Percentiles rank a stretch among this genome's conserved stretches.
Evolutionary conservation across 2,113 vertebrate genomes (phyloP).

Genomic region (Motacilla tschutschensis): DNA sequence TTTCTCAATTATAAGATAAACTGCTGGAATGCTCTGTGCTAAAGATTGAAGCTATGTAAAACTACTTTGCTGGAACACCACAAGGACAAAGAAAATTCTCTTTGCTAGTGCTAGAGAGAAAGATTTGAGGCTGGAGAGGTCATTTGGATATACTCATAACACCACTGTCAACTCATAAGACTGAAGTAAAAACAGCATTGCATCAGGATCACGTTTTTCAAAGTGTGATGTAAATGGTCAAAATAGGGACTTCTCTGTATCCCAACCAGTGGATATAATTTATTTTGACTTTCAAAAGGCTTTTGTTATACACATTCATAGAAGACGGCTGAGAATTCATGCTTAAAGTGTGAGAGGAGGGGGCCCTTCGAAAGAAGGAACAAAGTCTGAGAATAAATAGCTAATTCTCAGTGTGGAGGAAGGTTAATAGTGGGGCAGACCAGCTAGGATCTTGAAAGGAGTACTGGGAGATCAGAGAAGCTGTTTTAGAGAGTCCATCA

Average conservation of each 20-base stretch:
- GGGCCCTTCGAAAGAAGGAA: constrained; percentile 22
- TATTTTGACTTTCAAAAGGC: constrained; percentile 29
- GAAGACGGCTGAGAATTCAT: not conserved
- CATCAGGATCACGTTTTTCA: not conserved
- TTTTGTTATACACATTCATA: not conserved
- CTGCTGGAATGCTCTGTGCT: not conserved
- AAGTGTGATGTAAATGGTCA: not conserved
- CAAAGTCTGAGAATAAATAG: constrained; percentile 46
- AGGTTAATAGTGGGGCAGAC: constrained; percentile 48
- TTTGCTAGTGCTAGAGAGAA: not conserved
- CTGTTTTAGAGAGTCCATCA: constrained; percentile 7
- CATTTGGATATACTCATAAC: not conserved
- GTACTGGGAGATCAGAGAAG: not conserved
- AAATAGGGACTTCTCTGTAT: not conserved
- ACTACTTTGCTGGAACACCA: not conserved
- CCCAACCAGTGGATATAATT: not conserved
- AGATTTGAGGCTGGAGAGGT: not conserved
- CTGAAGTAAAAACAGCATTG: not conserved
- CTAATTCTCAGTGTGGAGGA: constrained; percentile 33
- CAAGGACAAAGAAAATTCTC: not conserved
- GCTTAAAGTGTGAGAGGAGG: not conserved
- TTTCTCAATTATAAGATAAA: not conserved
- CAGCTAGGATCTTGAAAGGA: constrained; percentile 32
- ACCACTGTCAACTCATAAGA: not conserved
- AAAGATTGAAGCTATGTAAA: not conserved